These are phyloP conservation scores for Eleutherodactylus coqui DNA, from an alignment of 2,797 vertebrate genomes.

Conservation along the genomic window DNA sequence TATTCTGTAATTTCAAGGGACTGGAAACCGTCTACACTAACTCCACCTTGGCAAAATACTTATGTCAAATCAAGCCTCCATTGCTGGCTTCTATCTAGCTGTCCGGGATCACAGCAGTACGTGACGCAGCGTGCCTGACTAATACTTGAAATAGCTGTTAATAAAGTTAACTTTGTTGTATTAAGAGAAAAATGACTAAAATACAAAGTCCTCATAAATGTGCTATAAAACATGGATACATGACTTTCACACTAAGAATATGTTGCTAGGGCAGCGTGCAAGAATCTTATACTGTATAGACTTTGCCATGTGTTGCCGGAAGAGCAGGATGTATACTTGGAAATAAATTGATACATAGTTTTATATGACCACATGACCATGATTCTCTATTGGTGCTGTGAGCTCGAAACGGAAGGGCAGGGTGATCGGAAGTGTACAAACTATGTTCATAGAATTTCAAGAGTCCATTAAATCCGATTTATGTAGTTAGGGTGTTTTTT, in stretches of 20 bases:
- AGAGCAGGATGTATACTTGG: conserved; percentile 36
- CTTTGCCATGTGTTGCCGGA: conserved; percentile 12
- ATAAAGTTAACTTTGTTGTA: conserved; percentile 35
- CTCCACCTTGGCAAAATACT: not conserved
- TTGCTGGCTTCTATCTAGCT: not conserved
- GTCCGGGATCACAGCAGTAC: conserved; percentile 5
- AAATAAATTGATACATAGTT: conserved; percentile 11
- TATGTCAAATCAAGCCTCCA: not conserved
- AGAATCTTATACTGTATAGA: conserved; percentile 52
- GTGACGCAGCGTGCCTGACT: conserved; percentile 33
- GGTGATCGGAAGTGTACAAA: conserved; percentile 29
- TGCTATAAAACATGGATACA: conserved; percentile 7
- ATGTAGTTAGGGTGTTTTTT: conserved; percentile 2
- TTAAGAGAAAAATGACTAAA: not conserved
- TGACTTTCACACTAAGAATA: conserved; percentile 30
- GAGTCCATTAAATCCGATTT: not conserved
- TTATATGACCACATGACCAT: conserved; percentile 7
- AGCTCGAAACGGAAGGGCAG: not conserved
- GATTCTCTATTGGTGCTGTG: conserved; percentile 6
- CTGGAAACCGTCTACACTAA: not conserved
- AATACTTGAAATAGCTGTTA: conserved; percentile 61
- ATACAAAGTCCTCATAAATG: not conserved
- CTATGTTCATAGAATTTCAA: conserved; percentile 48
- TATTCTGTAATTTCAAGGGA: not conserved
- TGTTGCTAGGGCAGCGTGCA: conserved; percentile 35